A percentile compares a stretch with the other conserved stretches of the same genome.
Evolutionary conservation across 2,888 invertebrate species (phyloP).

Genomic region (Pseudolycoriella hygida): DNA sequence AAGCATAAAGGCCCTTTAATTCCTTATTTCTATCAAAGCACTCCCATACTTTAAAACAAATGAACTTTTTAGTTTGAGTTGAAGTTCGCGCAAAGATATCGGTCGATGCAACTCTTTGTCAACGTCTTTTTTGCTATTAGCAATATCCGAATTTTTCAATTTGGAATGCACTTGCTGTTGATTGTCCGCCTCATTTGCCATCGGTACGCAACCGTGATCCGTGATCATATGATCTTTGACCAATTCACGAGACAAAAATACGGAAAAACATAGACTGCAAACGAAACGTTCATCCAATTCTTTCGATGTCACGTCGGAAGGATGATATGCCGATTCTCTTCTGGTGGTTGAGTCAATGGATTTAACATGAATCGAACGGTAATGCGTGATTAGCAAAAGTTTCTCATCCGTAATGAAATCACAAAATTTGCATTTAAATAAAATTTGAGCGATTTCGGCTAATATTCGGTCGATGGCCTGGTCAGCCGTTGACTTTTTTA

Average conservation of each 20-base stretch:
- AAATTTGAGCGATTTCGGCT: background rate
- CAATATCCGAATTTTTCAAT: background rate
- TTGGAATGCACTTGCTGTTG: too few species aligned
- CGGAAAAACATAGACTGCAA: constrained; percentile 17
- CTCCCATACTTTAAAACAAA: constrained; percentile 9
- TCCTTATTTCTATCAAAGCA: too few species aligned
- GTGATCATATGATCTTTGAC: constrained; percentile 23
- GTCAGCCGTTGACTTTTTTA: too few species aligned
- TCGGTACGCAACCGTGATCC: background rate
- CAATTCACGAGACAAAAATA: constrained; percentile 18
- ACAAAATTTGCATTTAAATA: background rate
- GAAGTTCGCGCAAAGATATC: constrained; percentile 10
- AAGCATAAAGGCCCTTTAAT: constrained; percentile 6
- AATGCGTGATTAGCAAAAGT: background rate
- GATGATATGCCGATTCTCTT: background rate
- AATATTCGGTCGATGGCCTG: too few species aligned
- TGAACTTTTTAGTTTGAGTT: constrained; percentile 7
- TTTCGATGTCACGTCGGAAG: background rate
- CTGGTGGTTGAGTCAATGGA: too few species aligned
- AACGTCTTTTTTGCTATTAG: constrained; percentile 8
- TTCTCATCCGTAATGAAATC: background rate
- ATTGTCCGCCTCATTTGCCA: background rate
- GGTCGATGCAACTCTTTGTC: constrained; percentile 11
- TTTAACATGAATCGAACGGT: background rate
- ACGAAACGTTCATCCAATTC: background rate